phyloP scores from a whole-genome alignment of 2,113 vertebrate species.

The Gymnocephalus cernua region DNA sequence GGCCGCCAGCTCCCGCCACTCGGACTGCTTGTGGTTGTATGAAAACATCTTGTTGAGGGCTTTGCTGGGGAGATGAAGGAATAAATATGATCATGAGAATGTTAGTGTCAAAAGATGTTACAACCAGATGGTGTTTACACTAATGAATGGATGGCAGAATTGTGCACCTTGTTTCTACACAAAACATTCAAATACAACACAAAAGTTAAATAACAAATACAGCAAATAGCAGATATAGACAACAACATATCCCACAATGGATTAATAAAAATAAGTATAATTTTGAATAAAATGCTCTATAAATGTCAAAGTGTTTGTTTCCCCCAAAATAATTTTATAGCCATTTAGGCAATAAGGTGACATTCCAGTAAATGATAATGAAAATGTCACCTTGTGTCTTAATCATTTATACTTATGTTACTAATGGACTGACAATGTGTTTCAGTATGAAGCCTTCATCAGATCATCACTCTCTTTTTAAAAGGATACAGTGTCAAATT shows the following conservation, averaged over 20 bases:
- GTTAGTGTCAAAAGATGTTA: background rate
- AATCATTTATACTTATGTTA: background rate
- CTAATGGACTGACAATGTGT: slow-evolving; percentile 7
- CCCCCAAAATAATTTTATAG: background rate
- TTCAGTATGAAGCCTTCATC: slow-evolving; percentile 19
- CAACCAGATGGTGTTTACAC: too few relatives aligned
- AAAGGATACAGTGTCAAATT: slow-evolving; percentile 1
- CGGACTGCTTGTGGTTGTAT: slow-evolving; percentile 96
- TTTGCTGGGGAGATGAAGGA: slow-evolving; percentile 85
- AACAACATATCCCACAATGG: background rate
- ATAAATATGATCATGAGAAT: background rate
- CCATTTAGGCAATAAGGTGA: background rate
- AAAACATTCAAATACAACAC: background rate
- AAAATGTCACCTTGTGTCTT: slow-evolving; percentile 6
- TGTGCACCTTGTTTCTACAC: background rate
- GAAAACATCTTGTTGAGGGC: slow-evolving; percentile 93
- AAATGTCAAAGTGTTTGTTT: slow-evolving; percentile 9
- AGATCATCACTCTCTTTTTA: background rate
- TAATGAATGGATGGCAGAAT: too few relatives aligned
- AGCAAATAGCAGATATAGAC: background rate
- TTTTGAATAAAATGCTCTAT: background rate
- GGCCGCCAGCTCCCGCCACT: slow-evolving; percentile 95
- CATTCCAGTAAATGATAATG: background rate
- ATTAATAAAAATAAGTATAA: background rate
- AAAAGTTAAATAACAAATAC: background rate